Conservation (phyloP, 2,113 vertebrate species). For the Nycticebus coucang region DNA sequence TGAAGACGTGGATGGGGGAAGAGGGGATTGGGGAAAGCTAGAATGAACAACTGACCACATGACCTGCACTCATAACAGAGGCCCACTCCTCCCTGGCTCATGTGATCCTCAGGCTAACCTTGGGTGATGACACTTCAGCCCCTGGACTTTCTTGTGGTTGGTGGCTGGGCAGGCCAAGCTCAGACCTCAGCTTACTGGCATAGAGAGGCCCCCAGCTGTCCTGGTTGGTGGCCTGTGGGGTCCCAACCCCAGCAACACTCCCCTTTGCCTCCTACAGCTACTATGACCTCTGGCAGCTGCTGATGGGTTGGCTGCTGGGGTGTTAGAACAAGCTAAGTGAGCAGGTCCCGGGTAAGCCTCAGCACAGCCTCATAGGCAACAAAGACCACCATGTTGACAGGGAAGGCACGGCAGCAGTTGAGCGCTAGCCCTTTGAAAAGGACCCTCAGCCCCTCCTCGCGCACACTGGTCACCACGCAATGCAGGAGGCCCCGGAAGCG, state of each 20-base stretch:
- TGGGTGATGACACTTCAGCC: accelerated
- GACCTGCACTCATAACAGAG: accelerated
- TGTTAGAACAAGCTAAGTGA: not conserved
- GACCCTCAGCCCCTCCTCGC: conserved; percentile 87
- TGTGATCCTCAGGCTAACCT: not conserved
- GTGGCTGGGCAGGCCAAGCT: not conserved
- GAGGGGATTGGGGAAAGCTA: not conserved
- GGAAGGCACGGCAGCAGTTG: conserved; percentile 94
- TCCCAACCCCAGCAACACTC: not conserved
- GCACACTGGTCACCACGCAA: conserved; percentile 88
- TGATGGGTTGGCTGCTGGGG: accelerated
- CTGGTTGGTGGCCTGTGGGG: accelerated
- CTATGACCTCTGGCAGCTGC: accelerated
- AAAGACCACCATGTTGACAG: conserved; percentile 94
- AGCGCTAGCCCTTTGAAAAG: conserved; percentile 92
- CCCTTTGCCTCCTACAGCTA: not conserved
- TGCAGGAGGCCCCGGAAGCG: conserved; percentile 91
- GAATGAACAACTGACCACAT: not conserved
- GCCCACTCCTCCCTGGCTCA: not conserved
- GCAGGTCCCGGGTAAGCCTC: conserved; percentile 77
- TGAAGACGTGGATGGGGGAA: accelerated
- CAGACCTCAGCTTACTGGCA: not conserved
- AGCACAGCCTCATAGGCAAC: conserved; percentile 89
- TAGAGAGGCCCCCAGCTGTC: no score
- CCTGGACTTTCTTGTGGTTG: not conserved